These are phyloP conservation scores for Protomyctophum bolini DNA, from an alignment of 2,113 vertebrate species.

Conservation along the genomic window DNA sequence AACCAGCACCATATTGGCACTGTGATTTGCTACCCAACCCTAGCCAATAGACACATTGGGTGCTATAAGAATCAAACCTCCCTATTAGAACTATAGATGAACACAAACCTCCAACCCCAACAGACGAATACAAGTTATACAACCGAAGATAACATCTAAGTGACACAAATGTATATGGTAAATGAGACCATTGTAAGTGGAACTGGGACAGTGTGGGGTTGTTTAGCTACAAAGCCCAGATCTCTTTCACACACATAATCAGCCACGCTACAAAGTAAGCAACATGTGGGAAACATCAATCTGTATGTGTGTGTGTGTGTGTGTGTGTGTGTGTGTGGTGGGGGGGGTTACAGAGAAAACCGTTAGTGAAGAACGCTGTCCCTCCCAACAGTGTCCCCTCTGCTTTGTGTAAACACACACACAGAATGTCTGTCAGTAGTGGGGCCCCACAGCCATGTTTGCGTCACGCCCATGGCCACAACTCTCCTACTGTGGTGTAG, in stretches of 20 bases:
- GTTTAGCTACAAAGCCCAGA: neutral
- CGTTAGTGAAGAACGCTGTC: neutral
- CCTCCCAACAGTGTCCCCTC: slow-evolving; percentile 4
- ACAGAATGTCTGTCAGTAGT: neutral
- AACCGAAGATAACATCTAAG: no score
- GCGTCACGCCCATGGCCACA: neutral
- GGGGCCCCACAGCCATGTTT: slow-evolving; percentile 3
- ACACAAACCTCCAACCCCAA: no score
- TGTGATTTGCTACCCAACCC: no score
- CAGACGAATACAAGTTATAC: no score
- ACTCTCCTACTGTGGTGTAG: slow-evolving; percentile 1
- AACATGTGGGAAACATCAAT: neutral
- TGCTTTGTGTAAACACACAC: neutral
- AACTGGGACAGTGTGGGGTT: neutral
- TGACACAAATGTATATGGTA: no score
- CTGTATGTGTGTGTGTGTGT: neutral
- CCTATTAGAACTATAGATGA: no score
- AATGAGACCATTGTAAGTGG: no score
- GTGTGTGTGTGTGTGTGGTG: neutral
- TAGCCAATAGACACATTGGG: no score
- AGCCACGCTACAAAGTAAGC: neutral
- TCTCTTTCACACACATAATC: neutral
- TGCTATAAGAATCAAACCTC: no score
- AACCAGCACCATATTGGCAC: no score
- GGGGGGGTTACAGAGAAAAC: neutral